Conservation (phyloP, 2,113 vertebrate genomes). For the Rhineura floridana region DNA sequence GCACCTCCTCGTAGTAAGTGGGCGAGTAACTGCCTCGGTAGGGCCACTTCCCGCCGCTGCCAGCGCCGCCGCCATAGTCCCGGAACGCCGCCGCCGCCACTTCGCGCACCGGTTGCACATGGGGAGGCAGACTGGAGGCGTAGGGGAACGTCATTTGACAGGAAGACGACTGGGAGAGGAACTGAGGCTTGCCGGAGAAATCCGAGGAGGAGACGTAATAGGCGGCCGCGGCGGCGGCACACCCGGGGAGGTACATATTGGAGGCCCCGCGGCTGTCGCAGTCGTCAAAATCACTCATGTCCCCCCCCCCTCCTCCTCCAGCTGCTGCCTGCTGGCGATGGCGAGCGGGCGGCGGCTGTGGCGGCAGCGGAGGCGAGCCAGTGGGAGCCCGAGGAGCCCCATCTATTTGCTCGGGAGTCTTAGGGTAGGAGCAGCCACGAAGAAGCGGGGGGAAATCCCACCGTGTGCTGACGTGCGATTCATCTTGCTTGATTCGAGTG, state of each 20-base stretch:
- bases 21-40: conserved; percentile 93
- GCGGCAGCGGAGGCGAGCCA: conserved; percentile 75
- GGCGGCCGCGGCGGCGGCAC: conserved; percentile 69
- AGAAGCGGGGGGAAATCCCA: conserved; percentile 95
- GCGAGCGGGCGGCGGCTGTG: conserved; percentile 51
- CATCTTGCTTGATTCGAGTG: conserved; percentile 99
- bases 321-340: not conserved
- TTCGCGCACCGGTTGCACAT: conserved; percentile 96
- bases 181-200: conserved; percentile 94
- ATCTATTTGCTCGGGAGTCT: conserved; percentile 93
- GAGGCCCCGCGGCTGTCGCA: conserved; percentile 86
- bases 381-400: conserved; percentile 89
- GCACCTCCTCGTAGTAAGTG: conserved; percentile 93
- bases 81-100: conserved; percentile 85
- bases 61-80: conserved; percentile 95
- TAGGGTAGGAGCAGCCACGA: conserved; percentile 90
- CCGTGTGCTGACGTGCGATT: conserved; percentile 98
- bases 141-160: conserved; percentile 98
- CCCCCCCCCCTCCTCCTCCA: conserved; percentile 77
- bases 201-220: conserved; percentile 97
- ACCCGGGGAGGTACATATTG: conserved; percentile 97
- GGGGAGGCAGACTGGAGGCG: conserved; percentile 89
- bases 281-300: conserved; percentile 99
- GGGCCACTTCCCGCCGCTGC: conserved; percentile 94
- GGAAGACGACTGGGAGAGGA: conserved; percentile 93